These are phyloP conservation scores for Epsilonema sp. DNA, from an alignment of 2,888 invertebrate species.

Conservation along the genomic window DNA sequence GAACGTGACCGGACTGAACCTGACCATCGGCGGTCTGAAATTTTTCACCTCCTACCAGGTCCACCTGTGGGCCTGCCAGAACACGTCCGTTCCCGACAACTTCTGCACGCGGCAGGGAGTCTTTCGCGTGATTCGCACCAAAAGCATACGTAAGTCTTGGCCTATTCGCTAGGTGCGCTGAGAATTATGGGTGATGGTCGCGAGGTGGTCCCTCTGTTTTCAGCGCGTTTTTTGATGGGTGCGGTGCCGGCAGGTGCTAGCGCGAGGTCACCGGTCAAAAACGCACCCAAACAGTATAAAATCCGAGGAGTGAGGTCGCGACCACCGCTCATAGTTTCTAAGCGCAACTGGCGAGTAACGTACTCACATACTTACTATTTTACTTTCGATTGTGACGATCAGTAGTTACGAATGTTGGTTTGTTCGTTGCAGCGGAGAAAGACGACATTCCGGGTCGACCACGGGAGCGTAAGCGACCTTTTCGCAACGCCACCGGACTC, in stretches of 20 bases:
- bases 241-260: too few species aligned
- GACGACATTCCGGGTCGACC: neutral
- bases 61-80: constrained; percentile 9
- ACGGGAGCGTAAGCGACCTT: neutral
- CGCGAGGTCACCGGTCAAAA: too few species aligned
- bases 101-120: constrained; percentile 1
- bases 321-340: too few species aligned
- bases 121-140: neutral
- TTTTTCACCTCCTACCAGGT: constrained; percentile 9
- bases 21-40: constrained; percentile 4
- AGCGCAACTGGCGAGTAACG: too few species aligned
- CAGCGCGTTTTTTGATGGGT: too few species aligned
- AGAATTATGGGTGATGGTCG: too few species aligned
- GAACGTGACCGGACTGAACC: constrained; percentile 5
- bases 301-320: too few species aligned
- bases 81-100: neutral
- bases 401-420: too few species aligned
- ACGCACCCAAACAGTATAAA: too few species aligned
- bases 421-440: constrained; percentile 1
- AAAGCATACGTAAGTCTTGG: constrained; percentile 1
- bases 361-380: neutral
- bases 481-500: neutral
- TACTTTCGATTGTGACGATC: neutral
- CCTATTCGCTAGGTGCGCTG: too few species aligned
- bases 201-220: too few species aligned